These are phyloP conservation scores for Fringilla coelebs DNA, from an alignment of 2,797 vertebrate genomes.

Conservation along the genomic window DNA sequence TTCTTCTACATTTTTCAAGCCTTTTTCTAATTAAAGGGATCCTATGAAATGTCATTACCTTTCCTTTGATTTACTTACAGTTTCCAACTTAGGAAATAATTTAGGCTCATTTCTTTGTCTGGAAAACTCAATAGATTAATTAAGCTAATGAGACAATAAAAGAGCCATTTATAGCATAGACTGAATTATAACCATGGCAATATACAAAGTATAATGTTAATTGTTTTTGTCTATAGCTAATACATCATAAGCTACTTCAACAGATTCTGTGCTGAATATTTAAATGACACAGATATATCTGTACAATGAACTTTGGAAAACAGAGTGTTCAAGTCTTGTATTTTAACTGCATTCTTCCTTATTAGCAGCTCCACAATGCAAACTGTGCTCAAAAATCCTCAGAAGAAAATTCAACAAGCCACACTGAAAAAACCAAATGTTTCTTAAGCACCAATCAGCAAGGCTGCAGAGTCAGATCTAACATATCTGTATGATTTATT, in stretches of 20 bases:
- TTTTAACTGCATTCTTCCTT: neutral
- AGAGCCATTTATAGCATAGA: neutral
- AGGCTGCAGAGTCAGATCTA: neutral
- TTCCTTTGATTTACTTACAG: neutral
- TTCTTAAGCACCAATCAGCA: neutral
- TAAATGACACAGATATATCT: neutral
- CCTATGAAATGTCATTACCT: neutral
- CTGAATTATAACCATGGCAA: neutral
- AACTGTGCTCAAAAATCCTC: neutral
- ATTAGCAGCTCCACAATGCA: neutral
- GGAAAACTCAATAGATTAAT: neutral
- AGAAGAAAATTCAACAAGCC: neutral
- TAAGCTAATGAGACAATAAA: neutral
- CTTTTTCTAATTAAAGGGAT: rapidly evolving
- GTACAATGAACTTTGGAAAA: neutral
- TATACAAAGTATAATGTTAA: neutral
- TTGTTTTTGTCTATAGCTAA: neutral
- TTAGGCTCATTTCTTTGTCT: neutral
- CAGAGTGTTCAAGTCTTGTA: neutral
- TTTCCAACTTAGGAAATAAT: neutral
- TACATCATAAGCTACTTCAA: neutral
- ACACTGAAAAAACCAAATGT: neutral
- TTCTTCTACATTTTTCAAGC: neutral
- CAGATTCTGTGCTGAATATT: neutral
- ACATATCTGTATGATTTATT: neutral